Base-by-base conservation (phyloP, 2,888 invertebrate genomes). In the Blastobasis adustella region DNA sequence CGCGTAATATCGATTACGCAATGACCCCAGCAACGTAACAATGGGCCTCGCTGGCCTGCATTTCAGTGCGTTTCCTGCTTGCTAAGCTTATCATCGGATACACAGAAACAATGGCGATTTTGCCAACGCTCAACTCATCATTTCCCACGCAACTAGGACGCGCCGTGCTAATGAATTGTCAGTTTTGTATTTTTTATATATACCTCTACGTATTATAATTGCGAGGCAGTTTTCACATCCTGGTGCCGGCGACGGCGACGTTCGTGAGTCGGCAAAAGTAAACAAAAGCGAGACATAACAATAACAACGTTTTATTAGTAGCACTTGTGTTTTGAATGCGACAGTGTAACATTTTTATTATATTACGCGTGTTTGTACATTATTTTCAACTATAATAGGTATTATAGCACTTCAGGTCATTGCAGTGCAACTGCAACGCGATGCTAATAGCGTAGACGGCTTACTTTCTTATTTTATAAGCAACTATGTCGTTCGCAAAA, bases 11-110 rank as follows among this genome's bases (percentile, higher is more conserved):
- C 42, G 1, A 58, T 82, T 81, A 76, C 70, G 78, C 74, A 76
- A 81, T 51, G 60, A 63, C 23, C 65, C 63, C 66, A 67, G 65
- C 66, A 61, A 50, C 60, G 59, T 60, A 76, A 82, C 83, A 82
- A 82, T 82, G 69, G 71, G 59, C 48, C 54, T 65, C 69, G 66
- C 71, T 74, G 78, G 75, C 70, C 71, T 72, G 66, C 66, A 67
- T 73, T 79, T 65, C 67, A 69, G 66, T 63, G 66, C 67, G 66
- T 70, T 82, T 82, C 82, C 82, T 76, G 70, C 63, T 71, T 61
- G 69, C 69, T 23, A 23, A 23, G 23, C 23, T 74, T 76, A 73
- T 79, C 74, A 67, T 71, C 67, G 63, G 62, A 75, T 67, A 66
- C 23, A 3, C 65, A 66, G 71, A 76, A 74, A 83, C 81, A 82